A percentile compares a stretch with the other conserved stretches of the same genome.
These are phyloP conservation scores for Ophioderma brevispina DNA, from an alignment of 35 echinoderm and acorn worm species.

Conservation along the genomic window DNA sequence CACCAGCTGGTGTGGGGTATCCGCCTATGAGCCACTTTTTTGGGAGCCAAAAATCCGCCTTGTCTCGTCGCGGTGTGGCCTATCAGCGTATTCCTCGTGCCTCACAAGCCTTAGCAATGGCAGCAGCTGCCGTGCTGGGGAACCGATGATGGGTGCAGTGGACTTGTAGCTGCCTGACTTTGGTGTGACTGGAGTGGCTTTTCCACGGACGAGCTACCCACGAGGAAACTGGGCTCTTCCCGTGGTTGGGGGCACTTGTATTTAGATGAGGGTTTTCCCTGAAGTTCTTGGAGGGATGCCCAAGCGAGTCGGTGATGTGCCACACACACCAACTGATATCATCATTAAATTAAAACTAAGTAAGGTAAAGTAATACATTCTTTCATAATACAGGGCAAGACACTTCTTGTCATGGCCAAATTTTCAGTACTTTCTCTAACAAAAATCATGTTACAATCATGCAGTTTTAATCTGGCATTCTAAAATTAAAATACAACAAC, in stretches of 20 bases:
- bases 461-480: no score
- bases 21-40: background rate
- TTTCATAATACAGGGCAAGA: no score
- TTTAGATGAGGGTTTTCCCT: slow-evolving; percentile 49
- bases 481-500: no score
- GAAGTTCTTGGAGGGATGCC: background rate
- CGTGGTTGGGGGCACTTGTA: background rate
- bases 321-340: slow-evolving; percentile 58
- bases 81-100: background rate
- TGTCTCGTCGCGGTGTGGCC: background rate
- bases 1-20: background rate
- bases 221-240: slow-evolving; percentile 23
- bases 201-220: background rate
- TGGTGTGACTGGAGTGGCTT: background rate
- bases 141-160: background rate
- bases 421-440: no score
- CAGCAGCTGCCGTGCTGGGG: background rate
- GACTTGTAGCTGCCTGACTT: background rate
- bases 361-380: no score
- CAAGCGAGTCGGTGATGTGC: slow-evolving; percentile 42
- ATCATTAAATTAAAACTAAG: no score
- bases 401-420: no score
- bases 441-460: no score
- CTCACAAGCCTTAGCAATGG: background rate
- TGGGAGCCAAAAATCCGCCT: background rate